phyloP scores from a whole-genome alignment of 2,797 vertebrate genomes.

The Melanogrammus aeglefinus region DNA sequence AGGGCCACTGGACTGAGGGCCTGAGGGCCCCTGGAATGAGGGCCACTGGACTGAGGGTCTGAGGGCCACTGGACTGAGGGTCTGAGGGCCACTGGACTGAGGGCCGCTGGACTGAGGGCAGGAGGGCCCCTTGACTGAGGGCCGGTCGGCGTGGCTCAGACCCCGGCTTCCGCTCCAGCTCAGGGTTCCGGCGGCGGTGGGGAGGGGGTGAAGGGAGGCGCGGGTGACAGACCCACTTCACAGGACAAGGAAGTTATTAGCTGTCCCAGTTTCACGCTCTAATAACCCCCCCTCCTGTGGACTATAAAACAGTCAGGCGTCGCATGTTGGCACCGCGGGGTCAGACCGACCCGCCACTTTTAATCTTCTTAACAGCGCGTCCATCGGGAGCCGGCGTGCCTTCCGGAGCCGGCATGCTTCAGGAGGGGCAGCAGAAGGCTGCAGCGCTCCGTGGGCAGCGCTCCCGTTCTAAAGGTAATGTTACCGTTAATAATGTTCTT shows the following conservation, averaged over 20 bases:
- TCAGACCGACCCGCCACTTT: conserved; percentile 54
- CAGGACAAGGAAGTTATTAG: conserved; percentile 71
- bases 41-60: too few species aligned
- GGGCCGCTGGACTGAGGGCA: too few species aligned
- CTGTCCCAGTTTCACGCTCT: conserved; percentile 62
- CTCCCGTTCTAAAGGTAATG: conserved; percentile 22
- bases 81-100: too few species aligned
- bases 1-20: too few species aligned
- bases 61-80: too few species aligned
- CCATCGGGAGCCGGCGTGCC: conserved; percentile 46
- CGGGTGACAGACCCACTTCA: conserved; percentile 67
- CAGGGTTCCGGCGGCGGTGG: neutral
- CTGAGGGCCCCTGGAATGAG: too few species aligned
- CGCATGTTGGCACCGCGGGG: conserved; percentile 57
- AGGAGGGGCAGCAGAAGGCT: too few species aligned
- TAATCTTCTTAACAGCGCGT: conserved; percentile 63
- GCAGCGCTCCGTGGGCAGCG: neutral
- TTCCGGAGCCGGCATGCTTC: conserved; percentile 24
- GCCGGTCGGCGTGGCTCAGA: neutral
- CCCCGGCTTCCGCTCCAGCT: neutral
- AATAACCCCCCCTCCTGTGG: conserved; percentile 45
- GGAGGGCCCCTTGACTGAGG: too few species aligned
- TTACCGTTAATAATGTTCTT: conserved; percentile 6
- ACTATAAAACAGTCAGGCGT: conserved; percentile 67
- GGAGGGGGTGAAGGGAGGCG: conserved; percentile 24